These are phyloP conservation scores for Xiphydria camelus DNA, from an alignment of 2,888 invertebrate species.

Conservation along the genomic window DNA sequence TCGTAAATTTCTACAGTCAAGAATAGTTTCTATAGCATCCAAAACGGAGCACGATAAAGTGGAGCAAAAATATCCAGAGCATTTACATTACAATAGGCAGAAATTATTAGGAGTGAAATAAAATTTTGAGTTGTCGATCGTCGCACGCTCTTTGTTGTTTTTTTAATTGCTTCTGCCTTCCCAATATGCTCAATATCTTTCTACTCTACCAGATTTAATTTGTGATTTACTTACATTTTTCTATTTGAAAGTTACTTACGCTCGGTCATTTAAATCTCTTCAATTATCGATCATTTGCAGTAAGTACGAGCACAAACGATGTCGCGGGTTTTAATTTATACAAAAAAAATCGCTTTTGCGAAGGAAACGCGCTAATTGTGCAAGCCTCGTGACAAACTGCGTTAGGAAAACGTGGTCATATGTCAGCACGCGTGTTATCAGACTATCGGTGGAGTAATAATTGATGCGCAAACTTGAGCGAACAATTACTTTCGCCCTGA, in stretches of 20 bases:
- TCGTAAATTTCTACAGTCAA: too few species aligned
- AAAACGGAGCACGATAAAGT: background rate
- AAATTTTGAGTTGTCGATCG: too few species aligned
- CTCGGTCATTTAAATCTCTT: too few species aligned
- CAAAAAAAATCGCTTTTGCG: background rate
- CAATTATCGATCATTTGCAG: background rate
- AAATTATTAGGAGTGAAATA: too few species aligned
- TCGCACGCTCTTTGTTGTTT: too few species aligned
- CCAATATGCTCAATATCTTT: background rate
- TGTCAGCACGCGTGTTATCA: constrained; percentile 11
- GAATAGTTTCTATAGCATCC: too few species aligned
- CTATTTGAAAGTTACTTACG: too few species aligned
- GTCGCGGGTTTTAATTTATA: background rate
- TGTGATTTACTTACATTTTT: too few species aligned
- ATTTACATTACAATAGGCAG: too few species aligned
- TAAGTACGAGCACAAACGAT: background rate
- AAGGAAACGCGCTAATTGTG: background rate
- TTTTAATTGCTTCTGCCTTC: too few species aligned
- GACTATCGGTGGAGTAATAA: constrained; percentile 1
- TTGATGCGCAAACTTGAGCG: constrained; percentile 2
- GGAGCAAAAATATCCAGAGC: background rate
- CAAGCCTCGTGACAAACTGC: background rate
- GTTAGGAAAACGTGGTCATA: constrained; percentile 24
- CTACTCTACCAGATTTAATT: background rate
- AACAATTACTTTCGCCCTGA: constrained; percentile 11